Evolutionary conservation across 2,888 invertebrate genomes (phyloP).

Genomic region (Odontocolon sp.): DNA sequence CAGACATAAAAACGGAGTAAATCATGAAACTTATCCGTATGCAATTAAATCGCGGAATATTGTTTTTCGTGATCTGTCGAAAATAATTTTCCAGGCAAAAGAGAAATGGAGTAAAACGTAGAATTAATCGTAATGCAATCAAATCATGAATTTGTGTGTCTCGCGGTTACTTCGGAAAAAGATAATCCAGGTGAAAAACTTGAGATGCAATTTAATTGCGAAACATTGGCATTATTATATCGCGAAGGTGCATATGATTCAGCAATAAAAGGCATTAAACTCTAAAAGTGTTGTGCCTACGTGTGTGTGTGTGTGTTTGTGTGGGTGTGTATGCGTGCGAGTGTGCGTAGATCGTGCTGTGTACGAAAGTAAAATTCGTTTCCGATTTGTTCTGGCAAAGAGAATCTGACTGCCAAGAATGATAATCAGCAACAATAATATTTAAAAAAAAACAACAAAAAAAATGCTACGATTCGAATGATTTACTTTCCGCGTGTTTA

Average conservation of each 20-base stretch:
- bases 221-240: no score
- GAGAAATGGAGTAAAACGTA: no score
- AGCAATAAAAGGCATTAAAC: slow-evolving; percentile 51
- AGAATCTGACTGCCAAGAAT: slow-evolving; percentile 56
- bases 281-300: slow-evolving; percentile 26
- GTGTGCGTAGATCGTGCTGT: background rate
- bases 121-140: no score
- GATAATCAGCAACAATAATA: slow-evolving; percentile 49
- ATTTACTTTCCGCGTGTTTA: slow-evolving; percentile 39
- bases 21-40: no score
- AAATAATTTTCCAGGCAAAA: no score
- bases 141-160: no score
- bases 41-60: no score
- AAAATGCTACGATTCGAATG: slow-evolving; percentile 23
- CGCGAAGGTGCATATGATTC: slow-evolving; percentile 11
- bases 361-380: slow-evolving; percentile 33
- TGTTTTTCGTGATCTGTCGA: no score
- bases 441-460: background rate
- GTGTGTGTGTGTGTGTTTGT: slow-evolving; percentile 19
- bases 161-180: no score
- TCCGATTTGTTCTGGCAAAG: slow-evolving; percentile 44
- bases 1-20: background rate
- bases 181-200: background rate
- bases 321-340: slow-evolving; percentile 2
- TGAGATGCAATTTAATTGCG: slow-evolving; percentile 22